phyloP scores from a whole-genome alignment of 2,113 vertebrate genomes.

The Pteropus alecto region DNA sequence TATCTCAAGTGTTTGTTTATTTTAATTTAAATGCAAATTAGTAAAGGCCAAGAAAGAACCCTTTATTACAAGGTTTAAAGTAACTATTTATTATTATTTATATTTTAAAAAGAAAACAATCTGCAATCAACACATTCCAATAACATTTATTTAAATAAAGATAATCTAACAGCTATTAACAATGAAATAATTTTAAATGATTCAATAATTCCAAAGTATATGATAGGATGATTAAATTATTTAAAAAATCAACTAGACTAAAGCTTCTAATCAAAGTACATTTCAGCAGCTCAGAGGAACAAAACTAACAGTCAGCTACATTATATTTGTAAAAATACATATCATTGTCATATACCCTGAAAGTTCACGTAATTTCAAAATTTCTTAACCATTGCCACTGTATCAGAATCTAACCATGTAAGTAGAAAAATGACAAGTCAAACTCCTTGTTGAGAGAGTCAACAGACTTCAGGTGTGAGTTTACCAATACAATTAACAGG shows the following conservation, averaged over 20 bases:
- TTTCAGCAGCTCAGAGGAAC: not conserved
- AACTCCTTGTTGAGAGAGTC: not conserved
- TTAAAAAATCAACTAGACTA: not conserved
- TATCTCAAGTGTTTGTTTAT: not conserved
- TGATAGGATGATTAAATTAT: not conserved
- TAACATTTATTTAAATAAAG: not conserved
- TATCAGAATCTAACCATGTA: not conserved
- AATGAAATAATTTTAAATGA: not conserved
- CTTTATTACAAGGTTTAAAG: not conserved
- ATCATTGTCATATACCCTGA: not conserved
- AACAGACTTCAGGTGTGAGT: not conserved
- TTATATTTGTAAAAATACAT: not conserved
- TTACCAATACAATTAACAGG: not conserved
- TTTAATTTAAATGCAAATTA: constrained; percentile 20
- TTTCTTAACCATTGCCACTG: not conserved
- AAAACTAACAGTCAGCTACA: not conserved
- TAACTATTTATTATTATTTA: not conserved
- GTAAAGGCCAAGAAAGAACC: not conserved
- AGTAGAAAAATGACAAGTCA: not conserved
- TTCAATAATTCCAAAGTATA: not conserved
- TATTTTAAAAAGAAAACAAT: constrained; percentile 12
- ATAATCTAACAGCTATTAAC: not conserved
- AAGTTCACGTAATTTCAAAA: not conserved
- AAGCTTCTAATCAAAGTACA: not conserved
- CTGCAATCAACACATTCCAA: not conserved